Conservation (phyloP, 30 jellyfish, hydroid and myxozoan genomes). For the Chrysaora quinquecirrha region DNA sequence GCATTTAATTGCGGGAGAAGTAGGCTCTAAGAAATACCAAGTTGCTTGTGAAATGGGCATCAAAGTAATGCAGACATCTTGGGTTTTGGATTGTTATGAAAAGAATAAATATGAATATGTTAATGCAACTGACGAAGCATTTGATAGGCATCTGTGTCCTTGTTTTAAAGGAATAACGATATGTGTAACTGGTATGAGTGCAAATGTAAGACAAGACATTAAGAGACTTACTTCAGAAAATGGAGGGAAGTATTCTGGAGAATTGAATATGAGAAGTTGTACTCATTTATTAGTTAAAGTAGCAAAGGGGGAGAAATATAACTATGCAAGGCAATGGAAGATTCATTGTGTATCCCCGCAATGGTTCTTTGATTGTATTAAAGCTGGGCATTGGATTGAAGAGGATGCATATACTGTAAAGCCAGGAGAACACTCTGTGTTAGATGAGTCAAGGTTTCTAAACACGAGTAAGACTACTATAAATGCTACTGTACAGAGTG, state of each 20-base stretch:
- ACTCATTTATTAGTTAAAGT: slow-evolving; percentile 84
- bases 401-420: slow-evolving; percentile 68
- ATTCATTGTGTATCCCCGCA: slow-evolving; percentile 85
- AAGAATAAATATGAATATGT: slow-evolving; percentile 57
- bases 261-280: slow-evolving; percentile 92
- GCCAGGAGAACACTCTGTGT: slow-evolving; percentile 67
- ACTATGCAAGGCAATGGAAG: slow-evolving; percentile 94
- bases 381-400: slow-evolving; percentile 85
- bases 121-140: slow-evolving; percentile 18
- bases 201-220: slow-evolving; percentile 58
- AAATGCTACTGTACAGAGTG: slow-evolving; percentile 43
- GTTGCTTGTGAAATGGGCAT: slow-evolving; percentile 76
- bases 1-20: slow-evolving; percentile 94
- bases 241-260: slow-evolving; percentile 95
- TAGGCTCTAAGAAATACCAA: slow-evolving; percentile 91
- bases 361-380: slow-evolving; percentile 92
- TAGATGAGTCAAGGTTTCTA: slow-evolving; percentile 31
- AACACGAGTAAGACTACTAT: slow-evolving; percentile 20
- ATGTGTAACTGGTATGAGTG: slow-evolving; percentile 89
- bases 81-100: slow-evolving; percentile 81
- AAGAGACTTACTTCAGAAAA: slow-evolving; percentile 61
- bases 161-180: slow-evolving; percentile 92
- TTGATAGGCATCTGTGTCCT: slow-evolving; percentile 57
- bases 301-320: slow-evolving; percentile 88
- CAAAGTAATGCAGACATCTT: slow-evolving; percentile 77